Base-by-base conservation (phyloP, 2,113 vertebrate species). In the Bolborhynchus lineola region DNA sequence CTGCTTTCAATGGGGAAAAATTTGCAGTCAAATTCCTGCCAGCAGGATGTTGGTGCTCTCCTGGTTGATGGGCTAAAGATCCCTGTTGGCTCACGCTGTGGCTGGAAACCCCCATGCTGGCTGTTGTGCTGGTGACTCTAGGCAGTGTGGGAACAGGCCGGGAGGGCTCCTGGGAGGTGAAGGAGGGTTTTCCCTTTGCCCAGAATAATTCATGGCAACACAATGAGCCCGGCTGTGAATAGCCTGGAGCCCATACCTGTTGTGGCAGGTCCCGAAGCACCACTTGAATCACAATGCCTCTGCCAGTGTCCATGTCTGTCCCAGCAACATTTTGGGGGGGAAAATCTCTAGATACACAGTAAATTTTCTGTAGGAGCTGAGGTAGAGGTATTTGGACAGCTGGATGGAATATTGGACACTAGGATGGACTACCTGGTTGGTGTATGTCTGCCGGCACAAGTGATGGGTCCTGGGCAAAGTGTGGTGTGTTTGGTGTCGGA, bases 21-120 rank as follows among this genome's bases (percentile, higher is more conserved):
- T 93, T 65, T 94, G 94, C 86, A 39, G 94, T 97, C 98, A 98
- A 98, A 98, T 98, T 97, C 97, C 96, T 97, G 95, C 89, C 98
- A 98, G 97, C 35, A 42, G 97, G 97, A 97, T 2, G 10, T 77
- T 70, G 26, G 60, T 68, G 86, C 72, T 98, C 88, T 97, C 97
- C 97, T 97, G 97, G 37, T 24, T 97, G 98, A 98, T 75, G 33
- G 97, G 95, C 95, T 97, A 96, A 97, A 97, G 96, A 94, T 95
- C 98, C 98, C 98, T 98, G 98, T 97, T 26, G 2, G 37, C 92
- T 96, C 98, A 97, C 25, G 97, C 98, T 92, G 97, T 16, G 15
- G 97, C 96, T 92, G 89, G 97, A 90, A 96, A 98, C 90, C 97
- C 93, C 86, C 69, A 86, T 50, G 50, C 84, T 85, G 96, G 79